These are phyloP conservation scores for Microtus pennsylvanicus DNA, from an alignment of 2,113 vertebrate species.

Conservation along the genomic window DNA sequence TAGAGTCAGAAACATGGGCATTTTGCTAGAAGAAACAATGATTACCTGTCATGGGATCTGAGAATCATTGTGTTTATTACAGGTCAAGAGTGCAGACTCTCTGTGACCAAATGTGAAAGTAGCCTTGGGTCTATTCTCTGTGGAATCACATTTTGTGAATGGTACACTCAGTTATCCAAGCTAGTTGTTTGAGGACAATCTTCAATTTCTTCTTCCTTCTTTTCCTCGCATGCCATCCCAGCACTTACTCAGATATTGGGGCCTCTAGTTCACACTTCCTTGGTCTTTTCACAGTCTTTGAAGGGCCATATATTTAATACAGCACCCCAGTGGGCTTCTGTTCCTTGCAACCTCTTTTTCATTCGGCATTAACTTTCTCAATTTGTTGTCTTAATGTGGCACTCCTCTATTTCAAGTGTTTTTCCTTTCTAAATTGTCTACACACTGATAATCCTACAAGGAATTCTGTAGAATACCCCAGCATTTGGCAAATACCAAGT, in stretches of 20 bases:
- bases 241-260: not conserved
- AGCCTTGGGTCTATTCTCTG: not conserved
- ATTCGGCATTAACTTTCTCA: not conserved
- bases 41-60: conserved; percentile 19
- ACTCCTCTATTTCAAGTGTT: not conserved
- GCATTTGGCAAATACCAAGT: not conserved
- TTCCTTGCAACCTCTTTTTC: not conserved
- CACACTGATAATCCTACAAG: not conserved
- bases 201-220: not conserved
- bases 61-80: conserved; percentile 42
- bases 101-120: not conserved
- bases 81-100: conserved; percentile 5
- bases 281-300: not conserved
- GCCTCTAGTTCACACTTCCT: not conserved
- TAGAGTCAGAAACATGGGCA: conserved; percentile 40
- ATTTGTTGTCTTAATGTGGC: not conserved
- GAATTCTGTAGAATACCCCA: not conserved
- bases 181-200: not conserved
- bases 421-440: conserved; percentile 1
- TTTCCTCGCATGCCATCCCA: not conserved
- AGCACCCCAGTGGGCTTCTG: not conserved
- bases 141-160: not conserved
- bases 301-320: not conserved
- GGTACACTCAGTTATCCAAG: not conserved
- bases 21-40: conserved; percentile 52